Conservation (phyloP, 2,113 vertebrate species). For the Ageneiosus marmoratus region DNA sequence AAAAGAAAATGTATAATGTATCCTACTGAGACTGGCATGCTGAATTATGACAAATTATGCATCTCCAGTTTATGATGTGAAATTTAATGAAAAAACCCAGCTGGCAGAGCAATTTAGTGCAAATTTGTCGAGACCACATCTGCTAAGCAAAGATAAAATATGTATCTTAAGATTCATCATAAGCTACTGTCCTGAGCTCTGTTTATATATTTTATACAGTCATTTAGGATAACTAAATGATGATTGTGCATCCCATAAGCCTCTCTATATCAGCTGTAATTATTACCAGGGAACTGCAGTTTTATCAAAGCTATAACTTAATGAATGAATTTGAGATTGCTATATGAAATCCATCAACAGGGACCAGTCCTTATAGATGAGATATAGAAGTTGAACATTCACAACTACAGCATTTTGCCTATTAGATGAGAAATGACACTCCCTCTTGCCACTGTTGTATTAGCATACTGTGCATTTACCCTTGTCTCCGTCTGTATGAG, state of each 20-base stretch:
- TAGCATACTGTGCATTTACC: slow-evolving; percentile 4
- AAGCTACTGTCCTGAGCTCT: background rate
- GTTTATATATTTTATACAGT: background rate
- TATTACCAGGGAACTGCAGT: background rate
- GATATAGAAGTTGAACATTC: background rate
- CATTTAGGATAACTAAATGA: slow-evolving; percentile 23
- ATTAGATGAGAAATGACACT: background rate
- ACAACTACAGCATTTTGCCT: background rate
- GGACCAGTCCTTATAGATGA: background rate
- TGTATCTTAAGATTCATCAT: background rate
- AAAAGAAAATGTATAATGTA: slow-evolving; percentile 30
- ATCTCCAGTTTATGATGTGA: slow-evolving; percentile 71
- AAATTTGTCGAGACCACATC: slow-evolving; percentile 67
- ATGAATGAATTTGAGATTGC: background rate
- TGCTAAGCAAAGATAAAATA: slow-evolving; percentile 59
- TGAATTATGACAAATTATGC: slow-evolving; percentile 69
- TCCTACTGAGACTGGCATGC: slow-evolving; percentile 52
- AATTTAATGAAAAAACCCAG: slow-evolving; percentile 72
- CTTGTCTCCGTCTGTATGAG: background rate
- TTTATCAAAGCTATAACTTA: background rate
- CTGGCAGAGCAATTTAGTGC: slow-evolving; percentile 69
- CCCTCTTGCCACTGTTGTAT: slow-evolving; percentile 11
- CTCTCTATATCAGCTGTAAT: background rate
- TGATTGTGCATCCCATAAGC: slow-evolving; percentile 10
- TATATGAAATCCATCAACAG: background rate